phyloP scores from a whole-genome alignment of 2,113 vertebrate genomes.

The Charina bottae region DNA sequence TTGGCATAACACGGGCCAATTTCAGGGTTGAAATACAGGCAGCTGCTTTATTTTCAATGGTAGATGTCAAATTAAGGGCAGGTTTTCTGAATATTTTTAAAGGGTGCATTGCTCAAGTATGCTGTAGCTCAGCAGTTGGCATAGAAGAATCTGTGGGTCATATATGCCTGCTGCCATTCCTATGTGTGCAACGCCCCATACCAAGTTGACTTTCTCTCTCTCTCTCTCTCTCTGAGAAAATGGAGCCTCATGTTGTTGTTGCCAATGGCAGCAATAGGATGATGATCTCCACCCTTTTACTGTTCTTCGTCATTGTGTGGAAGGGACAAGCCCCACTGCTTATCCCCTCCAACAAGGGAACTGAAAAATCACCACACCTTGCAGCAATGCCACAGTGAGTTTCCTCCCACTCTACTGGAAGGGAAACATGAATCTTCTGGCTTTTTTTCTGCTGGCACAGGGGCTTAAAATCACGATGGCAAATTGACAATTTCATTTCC shows the following conservation, averaged over 20 bases:
- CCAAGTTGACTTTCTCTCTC: not conserved
- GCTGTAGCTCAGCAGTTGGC: not conserved
- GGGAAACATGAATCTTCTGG: not conserved
- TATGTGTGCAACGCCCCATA: not conserved
- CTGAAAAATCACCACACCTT: not conserved
- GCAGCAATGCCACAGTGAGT: not conserved
- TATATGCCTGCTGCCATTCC: not conserved
- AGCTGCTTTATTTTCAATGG: not conserved
- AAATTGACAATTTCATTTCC: not conserved
- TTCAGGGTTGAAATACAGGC: not conserved
- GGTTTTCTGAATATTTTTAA: not conserved
- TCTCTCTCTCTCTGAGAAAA: not conserved
- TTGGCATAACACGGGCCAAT: not conserved
- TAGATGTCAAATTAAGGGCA: slow-evolving; percentile 1
- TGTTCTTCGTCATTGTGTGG: not conserved
- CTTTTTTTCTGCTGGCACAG: not conserved
- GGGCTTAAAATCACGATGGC: not conserved
- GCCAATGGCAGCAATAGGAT: not conserved
- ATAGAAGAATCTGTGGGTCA: not conserved
- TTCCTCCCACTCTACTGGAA: not conserved
- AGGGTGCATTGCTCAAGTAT: not conserved
- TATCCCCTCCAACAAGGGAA: not conserved
- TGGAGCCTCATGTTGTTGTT: not conserved
- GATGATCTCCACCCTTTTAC: not conserved
- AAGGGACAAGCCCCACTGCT: not conserved